Conservation (phyloP, 2,113 vertebrate species). For the Ranitomeya imitator region DNA sequence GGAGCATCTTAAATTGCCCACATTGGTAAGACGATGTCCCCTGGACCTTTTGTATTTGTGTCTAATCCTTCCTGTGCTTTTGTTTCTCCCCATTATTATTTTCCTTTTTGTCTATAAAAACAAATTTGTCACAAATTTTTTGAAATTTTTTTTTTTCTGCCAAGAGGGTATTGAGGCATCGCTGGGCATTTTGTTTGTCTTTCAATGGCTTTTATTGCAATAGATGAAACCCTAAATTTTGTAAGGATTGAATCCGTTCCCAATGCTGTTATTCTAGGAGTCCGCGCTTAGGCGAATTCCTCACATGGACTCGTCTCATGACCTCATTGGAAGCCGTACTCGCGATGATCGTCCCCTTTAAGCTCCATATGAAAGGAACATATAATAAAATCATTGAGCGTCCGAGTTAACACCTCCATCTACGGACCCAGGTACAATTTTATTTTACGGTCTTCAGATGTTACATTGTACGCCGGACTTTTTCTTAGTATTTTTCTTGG, state of each 20-base stretch:
- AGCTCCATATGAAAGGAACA: slow-evolving; percentile 31
- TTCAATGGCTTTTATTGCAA: not conserved
- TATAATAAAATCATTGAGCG: not conserved
- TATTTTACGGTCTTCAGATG: slow-evolving; percentile 32
- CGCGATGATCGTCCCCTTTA: not conserved
- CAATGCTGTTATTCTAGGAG: not conserved
- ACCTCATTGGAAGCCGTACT: slow-evolving; percentile 19
- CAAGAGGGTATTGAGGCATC: not conserved
- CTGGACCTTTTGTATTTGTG: not conserved
- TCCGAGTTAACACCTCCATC: slow-evolving; percentile 27
- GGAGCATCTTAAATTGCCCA: not conserved
- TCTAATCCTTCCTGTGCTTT: not conserved
- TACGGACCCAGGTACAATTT: not conserved
- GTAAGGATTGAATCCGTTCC: slow-evolving; percentile 8
- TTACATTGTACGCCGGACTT: slow-evolving; percentile 1
- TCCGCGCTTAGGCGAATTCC: slow-evolving; percentile 3
- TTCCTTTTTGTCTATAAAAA: not conserved
- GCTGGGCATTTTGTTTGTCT: not conserved
- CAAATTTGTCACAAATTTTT: not conserved
- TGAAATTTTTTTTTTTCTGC: not conserved
- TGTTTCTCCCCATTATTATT: not conserved
- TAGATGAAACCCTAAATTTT: not conserved
- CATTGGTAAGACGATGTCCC: not conserved
- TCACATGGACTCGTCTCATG: not conserved
- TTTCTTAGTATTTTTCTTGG: slow-evolving; percentile 36